Evolutionary conservation across 2,797 vertebrate genomes (phyloP), one percentile per base, ranked within the genome.

Genomic region (Paratrypauchen microcephalus): DNA sequence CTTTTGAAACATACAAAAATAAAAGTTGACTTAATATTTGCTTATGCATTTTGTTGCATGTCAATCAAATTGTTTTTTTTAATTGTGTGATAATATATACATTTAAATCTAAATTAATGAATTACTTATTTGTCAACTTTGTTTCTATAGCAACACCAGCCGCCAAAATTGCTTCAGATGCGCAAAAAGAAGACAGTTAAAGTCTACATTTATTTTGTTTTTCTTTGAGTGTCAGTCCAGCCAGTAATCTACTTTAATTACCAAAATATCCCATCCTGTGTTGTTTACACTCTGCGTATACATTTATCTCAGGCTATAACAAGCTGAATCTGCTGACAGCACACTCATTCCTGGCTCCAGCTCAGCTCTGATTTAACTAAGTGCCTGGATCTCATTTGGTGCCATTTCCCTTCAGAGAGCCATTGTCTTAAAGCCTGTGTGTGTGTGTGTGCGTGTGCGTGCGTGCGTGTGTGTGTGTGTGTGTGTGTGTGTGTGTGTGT

Each of bases 311-410:
- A 26, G 24, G 24, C 64, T 77, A 65, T 19, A 69, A 80, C 76
- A 83, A 79, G 61, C 79, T 47, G 1, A 91, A 79, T 93, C 88
- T 94, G 77, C 92, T 95, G 71, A 94, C 92, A 0, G 94, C 93
- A 81, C 92, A 92, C 79, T 78, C 76, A 77, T 87, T 93, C 80
- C 95, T 95, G 81, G 75, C 95, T 28, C 92, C 89, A 0, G 88
- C 92, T 90, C 50, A 2, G 30, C 61, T 2, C 84, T 85, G 89
- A 91, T 90, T 91, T 88, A 84, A 74, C 71, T 82, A 88, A 91
- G 88, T 88, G 88, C 75, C 74, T 68, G 79, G 74, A 68, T 83
- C 80, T 83, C 75, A 88, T 87, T 87, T 87, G 84, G 78, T 83
- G 77, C 75, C 1, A 57, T 80, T 74, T 76, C 72, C 70, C 69